Base-by-base conservation (phyloP, 1,140 invertebrate genomes). In the Agrilus planipennis region DNA sequence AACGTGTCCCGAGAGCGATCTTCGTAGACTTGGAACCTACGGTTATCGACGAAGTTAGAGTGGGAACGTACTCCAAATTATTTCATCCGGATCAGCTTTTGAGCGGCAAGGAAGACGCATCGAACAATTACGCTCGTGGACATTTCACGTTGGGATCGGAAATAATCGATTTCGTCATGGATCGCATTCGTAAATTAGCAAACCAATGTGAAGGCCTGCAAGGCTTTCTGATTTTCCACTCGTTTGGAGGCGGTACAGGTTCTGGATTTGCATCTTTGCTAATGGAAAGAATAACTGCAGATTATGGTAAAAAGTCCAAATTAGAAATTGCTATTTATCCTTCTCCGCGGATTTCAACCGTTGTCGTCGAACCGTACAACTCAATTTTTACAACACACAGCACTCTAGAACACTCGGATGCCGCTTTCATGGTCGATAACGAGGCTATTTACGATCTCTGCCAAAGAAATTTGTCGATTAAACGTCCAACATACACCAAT, bases 341-440 rank as follows among this genome's bases (percentile, higher is more conserved):
- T 9, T 75, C 86, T 7, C 86, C 86, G 2, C 75, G 73, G 60
- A 72, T 84, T 17, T 84, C 82, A 0, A 77, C 81, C 0, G 74
- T 86, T 9, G 83, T 93, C 30, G 86, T 92, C 1, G 89, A 92
- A 57, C 86, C 88, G 0, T 92, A 93, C 58, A 92, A 92, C 60
- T 76, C 85, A 0, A 67, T 90, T 4, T 60, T 91, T 20, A 79
- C 85, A 6, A 81, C 84, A 0, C 86, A 90, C 53, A 77, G 77
- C 17, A 80, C 78, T 18, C 70, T 92, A 53, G 79, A 91, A 49
- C 75, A 78, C 50, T 76, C 79, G 42, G 85, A 91, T 52, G 82
- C 84, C 29, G 80, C 77, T 27, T 89, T 92, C 54, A 71, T 90
- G 49, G 76, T 89, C 45, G 88, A 90, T 53, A 90, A 91, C 51